Evolutionary conservation across 2,888 invertebrate species (phyloP).

Genomic region (Phengaris alcon): DNA sequence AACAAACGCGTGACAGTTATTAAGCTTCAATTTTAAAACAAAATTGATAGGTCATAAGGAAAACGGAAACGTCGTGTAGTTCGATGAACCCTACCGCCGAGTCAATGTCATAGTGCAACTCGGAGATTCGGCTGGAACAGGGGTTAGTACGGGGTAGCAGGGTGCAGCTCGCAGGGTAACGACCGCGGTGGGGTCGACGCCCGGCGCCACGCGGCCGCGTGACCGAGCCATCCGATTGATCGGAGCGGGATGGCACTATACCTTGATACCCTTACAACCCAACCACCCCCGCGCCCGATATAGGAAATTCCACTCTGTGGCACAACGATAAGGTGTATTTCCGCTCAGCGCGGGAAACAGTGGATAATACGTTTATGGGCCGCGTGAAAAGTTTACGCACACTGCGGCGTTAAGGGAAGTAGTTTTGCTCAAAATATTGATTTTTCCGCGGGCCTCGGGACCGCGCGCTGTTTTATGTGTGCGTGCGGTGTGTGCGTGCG

Average conservation of each 20-base stretch:
- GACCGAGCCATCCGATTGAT: conserved; percentile 73
- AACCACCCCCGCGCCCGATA: conserved; percentile 62
- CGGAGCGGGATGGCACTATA: conserved; percentile 68
- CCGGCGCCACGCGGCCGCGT: conserved; percentile 74
- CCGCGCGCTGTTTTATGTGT: conserved; percentile 50
- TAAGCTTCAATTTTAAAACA: conserved; percentile 20
- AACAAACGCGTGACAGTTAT: conserved; percentile 23
- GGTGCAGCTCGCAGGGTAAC: conserved; percentile 75
- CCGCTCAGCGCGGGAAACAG: conserved; percentile 43
- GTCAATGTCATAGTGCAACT: conserved; percentile 69
- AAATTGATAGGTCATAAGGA: conserved; percentile 54
- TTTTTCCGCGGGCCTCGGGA: conserved; percentile 71
- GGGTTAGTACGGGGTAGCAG: conserved; percentile 76
- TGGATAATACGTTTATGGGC: conserved; percentile 48
- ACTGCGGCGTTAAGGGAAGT: conserved; percentile 70
- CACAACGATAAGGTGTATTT: conserved; percentile 61
- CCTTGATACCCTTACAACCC: conserved; percentile 60
- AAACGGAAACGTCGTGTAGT: conserved; percentile 64
- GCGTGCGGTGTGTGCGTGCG: conserved; percentile 47
- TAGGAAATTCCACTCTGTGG: conserved; percentile 61
- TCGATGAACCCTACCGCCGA: conserved; percentile 63
- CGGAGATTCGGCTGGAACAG: conserved; percentile 69
- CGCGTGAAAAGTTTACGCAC: conserved; percentile 53
- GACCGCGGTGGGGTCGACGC: conserved; percentile 73
- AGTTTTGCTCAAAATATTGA: conserved; percentile 80